Conservation (phyloP, 2,113 vertebrate species). For the Corythornis madagascariensis region DNA sequence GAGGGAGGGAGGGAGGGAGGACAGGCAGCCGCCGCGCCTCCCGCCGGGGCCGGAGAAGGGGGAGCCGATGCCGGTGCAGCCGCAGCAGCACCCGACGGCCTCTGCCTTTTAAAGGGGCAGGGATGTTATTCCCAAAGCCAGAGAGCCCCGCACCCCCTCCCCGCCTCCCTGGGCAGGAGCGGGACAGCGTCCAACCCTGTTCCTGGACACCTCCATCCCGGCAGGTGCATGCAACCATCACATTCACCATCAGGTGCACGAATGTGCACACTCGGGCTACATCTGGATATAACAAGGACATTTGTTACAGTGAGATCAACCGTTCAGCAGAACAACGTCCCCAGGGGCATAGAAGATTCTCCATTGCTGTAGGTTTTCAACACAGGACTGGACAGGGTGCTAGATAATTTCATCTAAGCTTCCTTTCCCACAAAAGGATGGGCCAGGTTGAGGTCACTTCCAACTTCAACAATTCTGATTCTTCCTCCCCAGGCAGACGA, state of each 20-base stretch:
- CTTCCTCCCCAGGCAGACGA: neutral
- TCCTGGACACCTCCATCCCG: neutral
- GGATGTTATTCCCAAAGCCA: neutral
- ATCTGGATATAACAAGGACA: neutral
- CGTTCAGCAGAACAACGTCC: neutral
- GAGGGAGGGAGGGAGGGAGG: neutral
- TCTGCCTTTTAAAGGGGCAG: conserved; percentile 34
- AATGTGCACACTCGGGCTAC: neutral
- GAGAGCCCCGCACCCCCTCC: neutral
- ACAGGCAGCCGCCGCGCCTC: neutral
- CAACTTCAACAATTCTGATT: neutral
- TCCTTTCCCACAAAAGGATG: neutral
- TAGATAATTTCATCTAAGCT: neutral
- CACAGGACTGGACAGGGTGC: neutral
- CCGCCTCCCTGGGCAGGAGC: neutral
- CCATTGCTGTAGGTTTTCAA: neutral
- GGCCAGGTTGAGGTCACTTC: neutral
- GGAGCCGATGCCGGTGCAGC: neutral
- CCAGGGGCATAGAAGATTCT: neutral
- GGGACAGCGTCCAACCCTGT: neutral
- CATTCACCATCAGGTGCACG: accelerated
- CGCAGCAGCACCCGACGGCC: neutral
- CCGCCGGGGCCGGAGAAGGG: neutral
- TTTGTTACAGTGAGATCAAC: neutral
- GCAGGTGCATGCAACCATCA: accelerated